These are phyloP conservation scores for Apamea crenata DNA, from an alignment of 2,888 invertebrate species.

Conservation along the genomic window DNA sequence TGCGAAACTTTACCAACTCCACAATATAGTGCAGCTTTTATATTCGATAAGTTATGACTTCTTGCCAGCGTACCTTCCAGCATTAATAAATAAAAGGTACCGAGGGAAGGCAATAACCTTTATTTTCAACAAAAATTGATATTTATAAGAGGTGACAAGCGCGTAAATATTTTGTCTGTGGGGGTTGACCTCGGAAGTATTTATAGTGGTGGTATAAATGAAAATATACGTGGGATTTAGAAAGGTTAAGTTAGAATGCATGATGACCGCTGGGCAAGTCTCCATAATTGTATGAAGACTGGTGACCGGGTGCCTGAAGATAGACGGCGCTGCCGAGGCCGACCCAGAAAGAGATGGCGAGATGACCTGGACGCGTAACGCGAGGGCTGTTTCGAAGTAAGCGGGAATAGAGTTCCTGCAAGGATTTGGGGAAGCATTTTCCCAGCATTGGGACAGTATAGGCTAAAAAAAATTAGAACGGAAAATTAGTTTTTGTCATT, in stretches of 20 bases:
- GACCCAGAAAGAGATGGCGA: no score
- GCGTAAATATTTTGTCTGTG: constrained; percentile 14
- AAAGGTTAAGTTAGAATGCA: not conserved
- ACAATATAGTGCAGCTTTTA: constrained; percentile 14
- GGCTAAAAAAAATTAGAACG: not conserved
- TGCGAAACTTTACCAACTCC: constrained; percentile 34
- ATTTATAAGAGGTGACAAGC: constrained; percentile 25
- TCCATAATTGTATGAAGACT: no score
- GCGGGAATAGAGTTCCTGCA: not conserved
- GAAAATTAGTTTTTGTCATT: not conserved
- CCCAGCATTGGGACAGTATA: not conserved
- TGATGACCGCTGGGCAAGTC: no score
- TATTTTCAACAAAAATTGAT: constrained; percentile 35
- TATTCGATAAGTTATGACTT: constrained; percentile 49
- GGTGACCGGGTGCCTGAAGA: not conserved
- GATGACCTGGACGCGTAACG: no score
- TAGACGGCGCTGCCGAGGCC: no score
- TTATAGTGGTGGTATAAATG: not conserved
- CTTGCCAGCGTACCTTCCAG: constrained; percentile 14
- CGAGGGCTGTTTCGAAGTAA: no score
- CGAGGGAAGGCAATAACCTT: constrained; percentile 18
- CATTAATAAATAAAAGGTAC: constrained; percentile 35
- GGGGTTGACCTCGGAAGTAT: not conserved
- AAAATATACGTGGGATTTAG: constrained; percentile 8
- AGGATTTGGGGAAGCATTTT: not conserved